Evolutionary conservation across 2,888 invertebrate species (phyloP), one percentile per base, ranked within the genome.

Genomic region (Capitulum mitella): DNA sequence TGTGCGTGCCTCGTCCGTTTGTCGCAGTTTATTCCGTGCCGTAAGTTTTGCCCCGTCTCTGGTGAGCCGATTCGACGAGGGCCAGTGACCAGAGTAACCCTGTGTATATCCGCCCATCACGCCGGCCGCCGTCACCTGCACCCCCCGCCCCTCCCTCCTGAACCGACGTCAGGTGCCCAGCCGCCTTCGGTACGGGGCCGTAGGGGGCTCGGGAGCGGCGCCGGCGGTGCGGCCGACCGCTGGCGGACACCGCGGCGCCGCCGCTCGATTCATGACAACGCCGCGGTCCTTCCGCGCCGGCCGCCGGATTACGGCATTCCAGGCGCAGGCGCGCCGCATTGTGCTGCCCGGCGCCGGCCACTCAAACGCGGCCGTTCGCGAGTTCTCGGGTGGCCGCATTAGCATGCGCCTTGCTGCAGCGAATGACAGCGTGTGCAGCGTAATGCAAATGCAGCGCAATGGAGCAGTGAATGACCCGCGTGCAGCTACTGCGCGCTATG

Each of bases 121-220:
- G 51, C 12, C 51, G 51, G 12, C 12, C 19, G 51, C 51, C 51
- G 51, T 19, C 12, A 3, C 51, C 51, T 8, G 19, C 51, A 19
- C 3, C 51, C 51, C 19, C 16, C 19, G 12, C 51, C 51, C 16
- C 51, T 22, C n/a, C n/a, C n/a, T 22, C 51, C 19, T 6, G 51
- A 51, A 19, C 51, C 22, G 51, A 16, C 51, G 19, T 51, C 51
- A 51, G 51, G 51, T 51, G 51, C 19, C 12, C 3, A 8, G 51
- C 19, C 51, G 51, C 51, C 51, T 16, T 19, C 51, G 51, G 51
- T 22, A 34, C 34, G 64, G 64, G 0, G 64, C 1, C 51, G 22
- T 16, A 51, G 19, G 64, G 61, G 64, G 64, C 64, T 64, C 64
- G 64, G 64, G 64, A 32, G 64, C 58, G 58, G 10, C 58, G 58